Base-by-base conservation (phyloP, 1,140 invertebrate genomes). In the Ooceraea biroi region DNA sequence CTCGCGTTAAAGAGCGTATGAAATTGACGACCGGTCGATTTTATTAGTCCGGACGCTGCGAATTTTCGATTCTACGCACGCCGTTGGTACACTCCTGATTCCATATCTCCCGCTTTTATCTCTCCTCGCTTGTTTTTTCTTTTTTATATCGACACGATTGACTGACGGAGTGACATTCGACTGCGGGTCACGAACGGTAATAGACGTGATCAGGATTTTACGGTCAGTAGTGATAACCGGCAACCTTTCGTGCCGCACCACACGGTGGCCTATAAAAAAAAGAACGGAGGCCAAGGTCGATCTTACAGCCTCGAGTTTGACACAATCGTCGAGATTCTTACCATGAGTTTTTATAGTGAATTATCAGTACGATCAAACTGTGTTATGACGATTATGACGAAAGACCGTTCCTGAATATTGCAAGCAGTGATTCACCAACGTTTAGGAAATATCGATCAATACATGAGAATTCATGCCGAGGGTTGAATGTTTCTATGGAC, bases 161-260 rank as follows among this genome's bases (percentile, higher is more conserved):
- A 88, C 82, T 72, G 82, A 87, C 68, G 25, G 66, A 50, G 48
- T 78, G 73, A 82, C 76, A 71, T 88, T 85, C 57, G 57, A 55
- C 25, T 83, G 83, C 55, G 27, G 78, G 73, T 88, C 86, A 88
- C 86, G 83, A 74, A 78, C 78, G 63, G 73, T 87, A 84, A 87
- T 69, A 87, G 55, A 88, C 86, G 74, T 82, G 82, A 85, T 85
- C 83, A 57, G 65, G 57, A 77, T 85, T 88, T 88, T 85, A 85
- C 65, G 36, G 58, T 44, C 50, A 60, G 61, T 63, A 25, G 55
- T 50, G 85, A 84, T 87, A 80, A 86, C 57, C 63, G 44, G 22
- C 55, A 83, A 68, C 71, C 57, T 78, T 55, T 14, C 57, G 36
- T 60, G 44, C 44, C 14, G 25, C 4, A 55, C 17, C n/a, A 36